Conservation (phyloP, 2,797 vertebrate genomes). For the Sparidentex hasta region DNA sequence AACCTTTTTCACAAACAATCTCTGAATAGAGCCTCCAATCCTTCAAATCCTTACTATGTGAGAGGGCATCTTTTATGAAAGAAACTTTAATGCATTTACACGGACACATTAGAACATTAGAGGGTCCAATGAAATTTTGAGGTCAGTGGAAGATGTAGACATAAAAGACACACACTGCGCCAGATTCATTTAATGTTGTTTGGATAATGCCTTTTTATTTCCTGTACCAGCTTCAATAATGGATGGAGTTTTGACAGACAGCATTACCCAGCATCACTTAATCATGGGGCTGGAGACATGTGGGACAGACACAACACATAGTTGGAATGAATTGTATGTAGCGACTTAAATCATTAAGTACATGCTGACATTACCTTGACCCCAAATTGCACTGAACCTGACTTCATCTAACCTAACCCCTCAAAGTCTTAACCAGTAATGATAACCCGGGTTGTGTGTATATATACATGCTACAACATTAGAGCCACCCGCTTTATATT, state of each 20-base stretch:
- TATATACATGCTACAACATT: too few species aligned
- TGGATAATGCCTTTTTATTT: background rate
- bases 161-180: background rate
- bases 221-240: slow-evolving; percentile 57
- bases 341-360: background rate
- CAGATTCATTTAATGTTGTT: background rate
- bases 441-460: too few species aligned
- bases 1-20: background rate
- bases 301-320: slow-evolving; percentile 5
- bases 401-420: background rate
- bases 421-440: too few species aligned
- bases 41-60: background rate
- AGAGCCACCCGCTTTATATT: too few species aligned
- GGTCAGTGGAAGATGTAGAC: background rate
- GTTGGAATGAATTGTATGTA: background rate
- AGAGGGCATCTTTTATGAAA: background rate
- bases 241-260: slow-evolving; percentile 61
- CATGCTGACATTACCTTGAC: background rate
- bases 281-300: slow-evolving; percentile 3
- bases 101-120: background rate
- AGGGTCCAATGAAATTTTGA: background rate
- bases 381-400: background rate
- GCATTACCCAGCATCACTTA: slow-evolving; percentile 45
- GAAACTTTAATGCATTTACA: background rate
- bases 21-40: background rate